Conservation (phyloP, 2,888 invertebrate genomes). For the Boloria euphrosyne region DNA sequence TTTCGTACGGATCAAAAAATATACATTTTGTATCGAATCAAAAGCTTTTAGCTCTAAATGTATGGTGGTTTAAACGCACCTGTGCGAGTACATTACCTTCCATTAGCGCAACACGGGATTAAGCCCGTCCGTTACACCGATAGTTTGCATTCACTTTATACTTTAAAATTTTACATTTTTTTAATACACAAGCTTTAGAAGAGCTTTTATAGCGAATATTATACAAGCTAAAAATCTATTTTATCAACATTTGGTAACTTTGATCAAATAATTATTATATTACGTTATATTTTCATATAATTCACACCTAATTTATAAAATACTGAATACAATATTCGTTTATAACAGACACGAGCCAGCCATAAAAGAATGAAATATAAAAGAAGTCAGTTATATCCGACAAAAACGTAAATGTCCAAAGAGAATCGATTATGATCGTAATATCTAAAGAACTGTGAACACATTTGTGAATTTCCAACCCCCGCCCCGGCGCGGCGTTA, state of each 20-base stretch:
- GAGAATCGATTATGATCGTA: conserved; percentile 37
- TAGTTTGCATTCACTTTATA: conserved; percentile 33
- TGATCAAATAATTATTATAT: no score
- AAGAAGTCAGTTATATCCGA: neutral
- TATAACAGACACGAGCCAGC: no score
- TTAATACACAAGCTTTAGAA: neutral
- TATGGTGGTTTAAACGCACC: conserved; percentile 39
- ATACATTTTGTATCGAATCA: conserved; percentile 27
- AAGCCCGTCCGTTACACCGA: conserved; percentile 49
- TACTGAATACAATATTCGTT: no score
- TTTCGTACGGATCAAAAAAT: conserved; percentile 13
- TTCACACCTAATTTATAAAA: no score
- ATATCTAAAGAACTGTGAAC: conserved; percentile 42
- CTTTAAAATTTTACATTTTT: conserved; percentile 26
- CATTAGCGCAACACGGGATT: conserved; percentile 74
- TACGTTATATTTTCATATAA: no score
- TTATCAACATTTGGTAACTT: no score
- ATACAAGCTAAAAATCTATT: no score
- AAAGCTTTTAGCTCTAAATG: conserved; percentile 35
- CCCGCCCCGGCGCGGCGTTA: conserved; percentile 42
- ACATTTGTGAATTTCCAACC: conserved; percentile 52
- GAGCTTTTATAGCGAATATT: neutral
- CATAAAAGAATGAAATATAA: neutral
- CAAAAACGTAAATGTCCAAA: conserved; percentile 20
- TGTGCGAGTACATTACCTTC: conserved; percentile 60